Evolutionary conservation across 2,113 vertebrate genomes (phyloP).

Genomic region (Lepus timidus): DNA sequence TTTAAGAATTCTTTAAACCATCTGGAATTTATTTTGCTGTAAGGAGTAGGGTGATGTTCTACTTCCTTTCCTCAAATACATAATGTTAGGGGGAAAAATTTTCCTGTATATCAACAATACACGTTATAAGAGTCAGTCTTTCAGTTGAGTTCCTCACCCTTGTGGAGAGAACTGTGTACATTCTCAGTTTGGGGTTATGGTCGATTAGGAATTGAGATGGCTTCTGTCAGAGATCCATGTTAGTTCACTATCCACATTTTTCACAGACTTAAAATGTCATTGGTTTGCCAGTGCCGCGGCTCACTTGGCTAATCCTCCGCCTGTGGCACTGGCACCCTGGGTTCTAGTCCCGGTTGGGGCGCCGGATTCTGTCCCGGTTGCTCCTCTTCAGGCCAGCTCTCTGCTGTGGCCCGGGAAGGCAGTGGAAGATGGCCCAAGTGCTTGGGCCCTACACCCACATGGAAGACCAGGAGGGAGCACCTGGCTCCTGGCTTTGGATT

Average conservation of each 20-base stretch:
- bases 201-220: neutral
- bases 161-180: constrained; percentile 12
- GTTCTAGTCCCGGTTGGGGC: too few species aligned
- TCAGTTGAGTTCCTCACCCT: neutral
- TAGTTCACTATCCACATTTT: neutral
- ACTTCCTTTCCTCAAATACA: neutral
- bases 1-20: constrained; percentile 34
- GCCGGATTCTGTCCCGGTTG: too few species aligned
- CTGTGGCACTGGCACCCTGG: too few species aligned
- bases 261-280: neutral
- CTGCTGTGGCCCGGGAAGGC: too few species aligned
- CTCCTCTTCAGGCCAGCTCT: too few species aligned
- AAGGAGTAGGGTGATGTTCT: neutral
- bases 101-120: constrained; percentile 20
- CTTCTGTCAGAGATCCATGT: neutral
- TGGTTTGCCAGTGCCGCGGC: too few species aligned
- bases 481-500: too few species aligned
- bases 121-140: constrained; percentile 20
- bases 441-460: too few species aligned
- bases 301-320: too few species aligned
- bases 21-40: constrained; percentile 35
- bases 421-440: too few species aligned
- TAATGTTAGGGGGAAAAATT: neutral
- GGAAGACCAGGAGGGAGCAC: too few species aligned
- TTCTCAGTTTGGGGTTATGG: constrained; percentile 21